Evolutionary conservation across 2,113 vertebrate genomes (phyloP), one percentile per base, ranked within the genome.

Genomic region (Pao palembangensis): DNA sequence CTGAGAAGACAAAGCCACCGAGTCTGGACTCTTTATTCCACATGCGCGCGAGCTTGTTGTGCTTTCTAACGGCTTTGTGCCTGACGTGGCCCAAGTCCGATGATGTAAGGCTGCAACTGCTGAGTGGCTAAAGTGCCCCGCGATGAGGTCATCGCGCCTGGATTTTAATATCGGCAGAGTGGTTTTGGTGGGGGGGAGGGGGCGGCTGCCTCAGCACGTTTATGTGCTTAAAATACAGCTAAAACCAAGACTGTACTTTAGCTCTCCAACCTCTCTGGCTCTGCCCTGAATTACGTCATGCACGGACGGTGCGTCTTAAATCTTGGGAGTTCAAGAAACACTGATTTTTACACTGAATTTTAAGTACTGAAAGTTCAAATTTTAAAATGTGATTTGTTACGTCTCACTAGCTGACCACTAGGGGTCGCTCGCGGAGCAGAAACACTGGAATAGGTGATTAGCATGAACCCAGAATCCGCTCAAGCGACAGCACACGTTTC

Each of bases 101-200:
- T 86, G 83, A 87, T 73, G 85, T 68, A 41, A 77, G 75, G 65
- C 34, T 2, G 34, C 1, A 38, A 23, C 31, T 61, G 69, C 69
- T 69, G 62, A 77, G 66, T 71, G 56, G 69, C 50, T 59, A 1
- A 70, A 78, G 67, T 67, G 73, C 67, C 55, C 6, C 5, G 8
- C 63, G 75, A 81, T 83, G 82, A 85, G 69, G 78, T 87, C 78
- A 85, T 78, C 55, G 8, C 43, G 38, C 20, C 44, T 64, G 71
- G 78, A 73, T 85, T 3, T 71, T 79, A 81, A 85, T 81, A 78
- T 80, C 34, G 69, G 74, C 77, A 73, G 79, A 88, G 80, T 79
- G 78, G 73, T 67, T 78, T 23, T 44, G 38, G 62, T 6, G 25
- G 25, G 6, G 25, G 18, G 23, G 18, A 41, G 20, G 51, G 63